Evolutionary conservation across 2,888 invertebrate species (phyloP).

Genomic region (Nineta flava): DNA sequence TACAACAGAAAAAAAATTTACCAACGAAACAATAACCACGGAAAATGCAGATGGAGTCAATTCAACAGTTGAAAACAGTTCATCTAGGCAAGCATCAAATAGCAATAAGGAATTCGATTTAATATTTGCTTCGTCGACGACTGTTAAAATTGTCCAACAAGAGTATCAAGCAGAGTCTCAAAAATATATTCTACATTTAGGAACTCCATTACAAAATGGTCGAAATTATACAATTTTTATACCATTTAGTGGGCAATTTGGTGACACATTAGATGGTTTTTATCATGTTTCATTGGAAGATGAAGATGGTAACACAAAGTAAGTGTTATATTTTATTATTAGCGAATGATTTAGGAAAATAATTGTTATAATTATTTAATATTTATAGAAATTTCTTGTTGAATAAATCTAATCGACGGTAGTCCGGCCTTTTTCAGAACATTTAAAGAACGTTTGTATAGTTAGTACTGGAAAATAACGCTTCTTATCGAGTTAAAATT

Average conservation of each 20-base stretch:
- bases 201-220: slow-evolving; percentile 27
- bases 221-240: slow-evolving; percentile 39
- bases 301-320: slow-evolving; percentile 31
- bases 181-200: slow-evolving; percentile 25
- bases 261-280: slow-evolving; percentile 47
- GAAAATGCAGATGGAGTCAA: too few species aligned
- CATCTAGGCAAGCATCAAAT: neutral
- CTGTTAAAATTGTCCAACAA: slow-evolving; percentile 18
- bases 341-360: too few species aligned
- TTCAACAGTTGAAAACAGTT: too few species aligned
- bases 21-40: slow-evolving; percentile 6
- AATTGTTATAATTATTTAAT: too few species aligned
- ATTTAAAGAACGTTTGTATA: too few species aligned
- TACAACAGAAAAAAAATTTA: slow-evolving; percentile 7
- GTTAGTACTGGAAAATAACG: too few species aligned
- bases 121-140: neutral
- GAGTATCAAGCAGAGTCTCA: slow-evolving; percentile 24
- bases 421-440: too few species aligned
- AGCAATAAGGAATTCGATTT: neutral
- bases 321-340: slow-evolving; percentile 13
- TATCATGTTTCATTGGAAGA: slow-evolving; percentile 46
- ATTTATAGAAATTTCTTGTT: too few species aligned
- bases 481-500: too few species aligned
- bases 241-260: slow-evolving; percentile 35
- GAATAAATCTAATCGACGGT: too few species aligned